These are phyloP conservation scores for Hanleya hanleyi DNA, from an alignment of 2,888 invertebrate genomes.

Conservation along the genomic window DNA sequence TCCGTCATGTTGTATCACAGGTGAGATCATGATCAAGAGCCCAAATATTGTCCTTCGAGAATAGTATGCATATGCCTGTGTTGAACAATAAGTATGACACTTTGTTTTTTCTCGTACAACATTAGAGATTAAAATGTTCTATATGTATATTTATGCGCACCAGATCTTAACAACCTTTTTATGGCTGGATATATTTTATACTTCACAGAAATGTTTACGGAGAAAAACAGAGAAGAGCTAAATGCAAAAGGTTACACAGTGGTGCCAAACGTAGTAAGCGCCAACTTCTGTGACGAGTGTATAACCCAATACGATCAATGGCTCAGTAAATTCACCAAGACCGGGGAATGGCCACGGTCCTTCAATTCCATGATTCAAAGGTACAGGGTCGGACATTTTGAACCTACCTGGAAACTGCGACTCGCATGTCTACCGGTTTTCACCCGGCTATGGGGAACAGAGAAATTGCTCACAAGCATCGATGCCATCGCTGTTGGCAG, in stretches of 20 bases:
- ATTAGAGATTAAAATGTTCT: too few species aligned
- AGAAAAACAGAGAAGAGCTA: conserved; percentile 30
- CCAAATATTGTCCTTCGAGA: too few species aligned
- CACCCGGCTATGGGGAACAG: conserved; percentile 60
- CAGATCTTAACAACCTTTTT: too few species aligned
- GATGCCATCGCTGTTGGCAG: conserved; percentile 66
- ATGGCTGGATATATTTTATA: too few species aligned
- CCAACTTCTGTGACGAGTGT: conserved; percentile 46
- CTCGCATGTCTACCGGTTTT: conserved; percentile 57
- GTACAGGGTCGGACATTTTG: conserved; percentile 56
- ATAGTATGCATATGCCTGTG: too few species aligned
- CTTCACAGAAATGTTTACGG: neutral
- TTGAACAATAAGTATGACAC: too few species aligned
- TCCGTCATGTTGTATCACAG: too few species aligned
- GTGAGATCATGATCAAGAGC: too few species aligned
- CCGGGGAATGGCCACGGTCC: conserved; percentile 44
- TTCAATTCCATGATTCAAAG: conserved; percentile 55
- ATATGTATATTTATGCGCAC: too few species aligned
- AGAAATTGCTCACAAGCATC: conserved; percentile 58
- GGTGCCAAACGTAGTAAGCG: conserved; percentile 42
- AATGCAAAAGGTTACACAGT: conserved; percentile 54
- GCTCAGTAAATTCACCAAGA: conserved; percentile 44
- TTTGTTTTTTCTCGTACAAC: too few species aligned
- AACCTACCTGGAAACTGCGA: conserved; percentile 57
- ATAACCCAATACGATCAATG: conserved; percentile 49